Evolutionary conservation across 1,140 invertebrate species (phyloP), one percentile per base, ranked within the genome.

Genomic region (Pomacea maculata): DNA sequence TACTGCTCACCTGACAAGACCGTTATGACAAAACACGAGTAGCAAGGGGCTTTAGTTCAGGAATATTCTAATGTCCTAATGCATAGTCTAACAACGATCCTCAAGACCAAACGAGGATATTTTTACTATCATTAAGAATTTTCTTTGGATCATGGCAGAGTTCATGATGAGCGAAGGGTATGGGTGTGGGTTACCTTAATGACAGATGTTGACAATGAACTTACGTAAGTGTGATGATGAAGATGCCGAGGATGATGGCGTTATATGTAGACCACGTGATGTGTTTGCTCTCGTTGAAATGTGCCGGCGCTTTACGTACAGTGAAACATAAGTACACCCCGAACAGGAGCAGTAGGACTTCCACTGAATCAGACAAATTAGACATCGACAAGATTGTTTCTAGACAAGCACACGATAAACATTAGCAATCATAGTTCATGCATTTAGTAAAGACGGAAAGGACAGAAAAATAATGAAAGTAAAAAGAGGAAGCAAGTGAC

Each of bases 251-350:
- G 73, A 96, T 93, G 78, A 96, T 96, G 84, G 97, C 98, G 90
- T 97, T 98, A 92, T 98, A 98, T 79, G 97, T 97, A 12, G 96
- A 96, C 91, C 96, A 97, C 67, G 95, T 97, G 85, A 98, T 98
- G 80, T 96, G 93, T 87, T 95, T 93, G 10, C 96, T 97, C 92
- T 98, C 97, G 91, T 97, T 97, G 92, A 96, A 97, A 19, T 97
- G 93, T 75, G 96, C 97, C 89, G 97, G 96, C 0, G 96, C 96
- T 89, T 97, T 96, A 65, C 96, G 92, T 0, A 97, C 96, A 81
- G 96, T 95, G 90, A 97, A 93, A 89, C 97, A 98, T 11, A 98
- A 95, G 77, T 95, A 94, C 15, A 97, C 95, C 45, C 97, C 97
- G 95, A 96, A 97, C 29, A 96, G 93, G 29, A 98, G 92, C 87